These are phyloP conservation scores for Hippopotamus amphibius DNA, from an alignment of 2,113 vertebrate species.

Conservation along the genomic window DNA sequence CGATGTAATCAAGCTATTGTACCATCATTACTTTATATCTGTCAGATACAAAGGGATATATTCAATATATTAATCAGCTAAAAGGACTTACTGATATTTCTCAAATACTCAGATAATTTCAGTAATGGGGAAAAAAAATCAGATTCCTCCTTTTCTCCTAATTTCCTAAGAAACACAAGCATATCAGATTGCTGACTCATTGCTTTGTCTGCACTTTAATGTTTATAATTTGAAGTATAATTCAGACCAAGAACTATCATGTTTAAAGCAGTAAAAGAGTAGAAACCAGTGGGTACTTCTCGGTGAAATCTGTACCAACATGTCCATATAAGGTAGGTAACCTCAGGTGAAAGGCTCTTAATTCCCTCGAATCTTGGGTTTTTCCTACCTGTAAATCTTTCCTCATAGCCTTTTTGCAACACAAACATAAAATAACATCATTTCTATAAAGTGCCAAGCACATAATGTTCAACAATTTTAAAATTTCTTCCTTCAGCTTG, in stretches of 20 bases:
- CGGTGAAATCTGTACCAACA: neutral
- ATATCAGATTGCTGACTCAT: neutral
- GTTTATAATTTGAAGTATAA: neutral
- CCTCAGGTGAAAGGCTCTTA: neutral
- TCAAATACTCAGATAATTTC: slow-evolving; percentile 11
- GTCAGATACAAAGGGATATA: neutral
- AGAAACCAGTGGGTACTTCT: slow-evolving; percentile 2
- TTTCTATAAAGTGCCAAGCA: neutral
- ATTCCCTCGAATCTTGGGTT: neutral
- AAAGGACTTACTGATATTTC: neutral
- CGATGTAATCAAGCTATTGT: neutral
- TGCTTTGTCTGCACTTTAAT: neutral
- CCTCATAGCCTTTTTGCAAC: neutral
- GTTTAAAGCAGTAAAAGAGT: neutral
- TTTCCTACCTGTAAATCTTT: slow-evolving; percentile 25
- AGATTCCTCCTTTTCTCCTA: slow-evolving; percentile 6
- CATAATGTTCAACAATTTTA: neutral
- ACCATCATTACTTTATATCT: neutral
- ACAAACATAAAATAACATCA: neutral
- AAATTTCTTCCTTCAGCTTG: slow-evolving; percentile 17
- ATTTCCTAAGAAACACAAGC: slow-evolving; percentile 39
- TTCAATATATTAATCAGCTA: neutral
- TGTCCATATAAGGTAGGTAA: neutral
- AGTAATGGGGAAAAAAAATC: neutral
- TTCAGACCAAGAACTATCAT: neutral